These are phyloP conservation scores for Heterochromis multidens DNA, from an alignment of 2,113 vertebrate species.

Conservation along the genomic window DNA sequence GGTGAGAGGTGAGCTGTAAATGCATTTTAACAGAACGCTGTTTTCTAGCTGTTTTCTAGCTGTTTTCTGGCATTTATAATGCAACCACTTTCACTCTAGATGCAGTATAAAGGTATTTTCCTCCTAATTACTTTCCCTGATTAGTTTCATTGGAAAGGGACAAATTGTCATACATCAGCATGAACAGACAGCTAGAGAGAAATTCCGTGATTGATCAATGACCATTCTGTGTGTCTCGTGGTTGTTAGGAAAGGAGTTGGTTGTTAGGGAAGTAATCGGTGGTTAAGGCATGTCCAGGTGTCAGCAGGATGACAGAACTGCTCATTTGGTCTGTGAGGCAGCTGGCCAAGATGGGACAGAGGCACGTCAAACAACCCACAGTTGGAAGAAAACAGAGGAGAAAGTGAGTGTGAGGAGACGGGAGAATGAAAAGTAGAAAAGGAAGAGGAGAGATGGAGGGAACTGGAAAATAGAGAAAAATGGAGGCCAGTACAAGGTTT, in stretches of 20 bases:
- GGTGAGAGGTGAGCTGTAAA: conserved; percentile 36
- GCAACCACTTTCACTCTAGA: conserved; percentile 22
- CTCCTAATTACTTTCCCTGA: neutral
- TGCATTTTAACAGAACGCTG: neutral
- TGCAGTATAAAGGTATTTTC: neutral
- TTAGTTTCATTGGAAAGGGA: neutral
- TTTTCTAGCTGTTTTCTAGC: too few species aligned
- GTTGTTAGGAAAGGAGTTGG: conserved; percentile 35
- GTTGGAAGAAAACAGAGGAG: conserved; percentile 19
- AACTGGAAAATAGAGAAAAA: neutral
- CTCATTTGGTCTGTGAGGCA: conserved; percentile 58
- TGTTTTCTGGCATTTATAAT: conserved; percentile 5
- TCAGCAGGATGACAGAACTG: conserved; percentile 50
- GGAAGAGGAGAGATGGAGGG: neutral
- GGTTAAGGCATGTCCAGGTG: conserved; percentile 64
- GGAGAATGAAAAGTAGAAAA: neutral
- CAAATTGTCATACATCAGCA: neutral
- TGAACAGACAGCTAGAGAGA: neutral
- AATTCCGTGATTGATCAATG: conserved; percentile 39
- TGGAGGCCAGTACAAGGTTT: neutral
- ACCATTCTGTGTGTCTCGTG: conserved; percentile 31
- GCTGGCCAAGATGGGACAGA: conserved; percentile 45
- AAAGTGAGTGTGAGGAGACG: neutral
- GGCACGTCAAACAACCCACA: conserved; percentile 60
- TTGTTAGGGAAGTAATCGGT: conserved; percentile 47